Evolutionary conservation across 2,888 invertebrate species (phyloP), one percentile per base, ranked within the genome.

Genomic region (Tinea pellionella): DNA sequence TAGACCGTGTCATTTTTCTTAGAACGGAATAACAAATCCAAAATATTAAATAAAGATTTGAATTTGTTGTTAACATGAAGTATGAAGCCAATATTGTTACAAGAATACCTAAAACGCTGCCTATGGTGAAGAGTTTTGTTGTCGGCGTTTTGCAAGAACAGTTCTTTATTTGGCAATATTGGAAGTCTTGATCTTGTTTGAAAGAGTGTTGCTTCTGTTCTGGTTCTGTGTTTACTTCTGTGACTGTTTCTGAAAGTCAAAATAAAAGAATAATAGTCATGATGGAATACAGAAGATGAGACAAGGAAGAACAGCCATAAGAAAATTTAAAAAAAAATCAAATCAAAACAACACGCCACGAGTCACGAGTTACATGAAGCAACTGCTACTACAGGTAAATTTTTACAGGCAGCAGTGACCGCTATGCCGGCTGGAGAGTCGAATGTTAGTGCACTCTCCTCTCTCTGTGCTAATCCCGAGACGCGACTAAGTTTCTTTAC

Each of bases 21-120:
- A 84, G 65, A 0, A 85, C 71, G 0, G 86, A 85, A 62, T 80
- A 87, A 30, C 68, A 67, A 1, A 87, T 67, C 86, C 86, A 87
- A 63, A 85, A 84, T 11, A 83, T 66, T 11, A 87, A 67, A 60
- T 83, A 87, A 3, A 85, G 61, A 16, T 78, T 80, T 0, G 86
- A 83, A 59, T 85, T 77, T 0, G 80, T 78, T 11, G 72, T 74
- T 0, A 85, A 67, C 18, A 85, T 77, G 66, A 84, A 62, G 56
- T 83, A 87, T 0, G 77, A 73, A 0, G 81, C 82, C n/a, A 78
- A 61, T 1, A 84, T 63, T 0, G 85, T 84, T 0, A 83, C 66
- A 0, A 84, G 41, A 7, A 85, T 74, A 0, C 86, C 86, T 1
- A 80, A 58, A 0, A 68, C 72, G 16, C 76, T 80, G 61, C 80